Base-by-base conservation (phyloP, 2,113 vertebrate genomes). In the Pygoscelis adeliae region DNA sequence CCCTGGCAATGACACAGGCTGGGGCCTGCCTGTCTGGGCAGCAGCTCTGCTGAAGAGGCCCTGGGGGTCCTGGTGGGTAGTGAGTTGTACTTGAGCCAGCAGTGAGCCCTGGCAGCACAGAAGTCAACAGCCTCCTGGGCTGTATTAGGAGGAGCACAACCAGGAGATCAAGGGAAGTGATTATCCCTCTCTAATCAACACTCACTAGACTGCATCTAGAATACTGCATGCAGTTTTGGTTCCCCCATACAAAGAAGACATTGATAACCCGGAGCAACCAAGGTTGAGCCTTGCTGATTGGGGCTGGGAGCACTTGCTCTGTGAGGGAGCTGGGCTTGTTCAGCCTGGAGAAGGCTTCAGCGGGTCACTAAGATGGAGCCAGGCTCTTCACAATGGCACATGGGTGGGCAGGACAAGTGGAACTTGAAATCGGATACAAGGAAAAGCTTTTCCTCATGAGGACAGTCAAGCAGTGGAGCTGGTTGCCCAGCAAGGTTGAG, bases 21-120 rank as follows among this genome's bases (percentile, higher is more conserved):
- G 26, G 12, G 14, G 4, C 9, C 59, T 53, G 18, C 20, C 23
- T 78, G 20, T 36, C 29, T 40, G 30, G 26, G 10, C 16, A 73
- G 55, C 34, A 62, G n/a, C 12, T 63, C 30, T 55, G 9, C 10
- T 42, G 59, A 73, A 49, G 44, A 44, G 11, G 13, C 22, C 23
- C 0, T 0, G 7, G 13, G 9, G 1, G 10, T 82, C 22, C 16
- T 72, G 34, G 6, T 59, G 38, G 5, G 4, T 29, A 5, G 11
- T 7, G 13, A 74, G 32, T n/a, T 49, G 49, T 34, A 42, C 47
- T 18, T 77, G 44, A 69, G 32, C 32, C 55, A 46, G 11, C 20
- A 21, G n/a, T 42, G 47, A 55, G 25, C 40, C 22, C 30, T 15
- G 15, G 9, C 40, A 61, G 20, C 44, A 65, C 59, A 70, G 34